Conservation (phyloP, 2,797 vertebrate genomes). For the Phataginus tetradactyla region DNA sequence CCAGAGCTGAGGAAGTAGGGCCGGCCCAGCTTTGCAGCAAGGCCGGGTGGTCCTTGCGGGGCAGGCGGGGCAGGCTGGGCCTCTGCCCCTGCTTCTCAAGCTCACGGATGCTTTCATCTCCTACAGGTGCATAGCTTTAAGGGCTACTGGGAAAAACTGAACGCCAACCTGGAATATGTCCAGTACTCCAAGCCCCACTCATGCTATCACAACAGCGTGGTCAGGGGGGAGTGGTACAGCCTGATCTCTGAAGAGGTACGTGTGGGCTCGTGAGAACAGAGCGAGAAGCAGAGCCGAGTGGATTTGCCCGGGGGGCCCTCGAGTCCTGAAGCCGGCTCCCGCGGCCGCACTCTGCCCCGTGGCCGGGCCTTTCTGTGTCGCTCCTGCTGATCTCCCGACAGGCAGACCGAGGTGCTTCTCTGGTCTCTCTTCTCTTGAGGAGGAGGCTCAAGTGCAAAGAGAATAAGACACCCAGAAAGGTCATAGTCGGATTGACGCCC, state of each 20-base stretch:
- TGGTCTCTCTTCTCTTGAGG: not conserved
- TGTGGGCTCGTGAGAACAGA: not conserved
- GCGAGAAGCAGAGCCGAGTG: not conserved
- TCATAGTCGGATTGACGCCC: not conserved
- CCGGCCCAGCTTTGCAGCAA: not conserved
- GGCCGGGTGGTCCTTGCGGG: rapidly evolving
- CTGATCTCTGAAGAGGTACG: constrained; percentile 87
- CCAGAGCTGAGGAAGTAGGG: not conserved
- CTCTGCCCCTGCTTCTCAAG: not conserved
- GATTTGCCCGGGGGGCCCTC: not conserved
- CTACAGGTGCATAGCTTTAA: constrained; percentile 88
- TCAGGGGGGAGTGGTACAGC: constrained; percentile 89
- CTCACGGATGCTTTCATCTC: not conserved
- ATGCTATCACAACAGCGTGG: constrained; percentile 87
- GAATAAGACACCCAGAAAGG: not conserved
- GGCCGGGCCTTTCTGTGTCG: not conserved
- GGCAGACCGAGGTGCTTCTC: not conserved
- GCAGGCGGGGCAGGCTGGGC: not conserved
- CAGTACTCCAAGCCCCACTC: constrained; percentile 90
- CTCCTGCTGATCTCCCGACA: not conserved
- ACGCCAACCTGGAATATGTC: constrained; percentile 90
- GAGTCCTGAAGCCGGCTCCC: not conserved
- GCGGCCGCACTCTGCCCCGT: rapidly evolving
- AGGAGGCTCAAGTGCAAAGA: not conserved
- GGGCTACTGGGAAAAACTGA: constrained; percentile 95